phyloP scores from a whole-genome alignment of 2,113 vertebrate species.

The Fregata magnificens region DNA sequence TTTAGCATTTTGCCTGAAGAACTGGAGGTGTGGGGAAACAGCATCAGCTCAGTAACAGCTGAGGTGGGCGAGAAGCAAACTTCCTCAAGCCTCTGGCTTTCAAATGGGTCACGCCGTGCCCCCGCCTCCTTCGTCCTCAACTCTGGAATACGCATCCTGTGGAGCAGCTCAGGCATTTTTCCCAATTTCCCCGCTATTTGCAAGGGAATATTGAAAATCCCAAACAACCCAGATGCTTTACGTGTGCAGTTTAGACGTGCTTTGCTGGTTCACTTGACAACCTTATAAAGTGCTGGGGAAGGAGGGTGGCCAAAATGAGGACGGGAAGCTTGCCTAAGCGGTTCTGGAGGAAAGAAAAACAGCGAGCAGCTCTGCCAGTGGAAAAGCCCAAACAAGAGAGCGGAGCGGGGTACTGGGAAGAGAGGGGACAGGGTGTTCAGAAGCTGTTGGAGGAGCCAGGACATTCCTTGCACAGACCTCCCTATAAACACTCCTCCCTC shows the following conservation, averaged over 20 bases:
- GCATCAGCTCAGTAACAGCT: neutral
- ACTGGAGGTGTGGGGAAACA: neutral
- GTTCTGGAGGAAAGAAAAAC: neutral
- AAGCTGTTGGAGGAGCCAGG: neutral
- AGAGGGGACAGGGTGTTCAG: neutral
- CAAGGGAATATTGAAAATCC: neutral
- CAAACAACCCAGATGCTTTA: neutral
- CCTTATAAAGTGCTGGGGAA: neutral
- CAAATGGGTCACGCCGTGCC: fast-evolving
- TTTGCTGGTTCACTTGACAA: neutral
- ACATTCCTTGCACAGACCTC: neutral
- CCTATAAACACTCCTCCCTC: neutral
- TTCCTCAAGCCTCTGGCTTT: neutral
- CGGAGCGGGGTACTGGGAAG: neutral
- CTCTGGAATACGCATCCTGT: neutral
- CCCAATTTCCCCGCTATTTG: fast-evolving
- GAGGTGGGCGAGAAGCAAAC: neutral
- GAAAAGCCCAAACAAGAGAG: neutral
- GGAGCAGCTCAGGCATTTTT: neutral
- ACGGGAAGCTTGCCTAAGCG: neutral
- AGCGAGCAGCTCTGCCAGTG: neutral
- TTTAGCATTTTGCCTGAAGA: neutral
- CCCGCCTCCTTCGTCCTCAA: neutral
- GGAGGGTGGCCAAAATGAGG: neutral
- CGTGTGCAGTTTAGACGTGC: neutral